Percentiles rank a stretch among this genome's conserved stretches.
Evolutionary conservation across 1,140 invertebrate genomes (phyloP).

Genomic region (Brachystomella parvula): DNA sequence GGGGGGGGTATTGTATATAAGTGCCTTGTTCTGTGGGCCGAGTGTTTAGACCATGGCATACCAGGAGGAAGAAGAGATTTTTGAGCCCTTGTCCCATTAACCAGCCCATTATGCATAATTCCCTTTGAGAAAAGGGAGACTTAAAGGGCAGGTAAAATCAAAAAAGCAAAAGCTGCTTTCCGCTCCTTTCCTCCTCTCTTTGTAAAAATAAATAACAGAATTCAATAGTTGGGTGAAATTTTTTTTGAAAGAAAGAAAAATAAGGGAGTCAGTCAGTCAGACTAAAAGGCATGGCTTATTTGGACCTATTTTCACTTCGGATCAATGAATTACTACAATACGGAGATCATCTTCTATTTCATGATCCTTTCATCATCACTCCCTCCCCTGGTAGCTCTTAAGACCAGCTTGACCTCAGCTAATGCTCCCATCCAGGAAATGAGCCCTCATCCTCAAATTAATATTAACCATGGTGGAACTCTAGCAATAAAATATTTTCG

Average conservation of each 20-base stretch:
- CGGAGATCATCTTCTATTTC: neutral
- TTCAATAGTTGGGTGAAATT: neutral
- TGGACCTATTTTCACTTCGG: conserved; percentile 1
- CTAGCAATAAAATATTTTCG: too few relatives aligned
- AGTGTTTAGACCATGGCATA: conserved; percentile 2
- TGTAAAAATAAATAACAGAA: too few relatives aligned
- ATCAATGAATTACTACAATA: conserved; percentile 7
- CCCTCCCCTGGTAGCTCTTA: neutral
- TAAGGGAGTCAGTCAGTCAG: conserved; percentile 18
- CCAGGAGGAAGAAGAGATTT: neutral
- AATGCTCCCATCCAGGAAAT: too few relatives aligned
- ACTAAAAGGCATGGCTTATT: conserved; percentile 17
- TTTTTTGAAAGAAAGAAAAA: neutral
- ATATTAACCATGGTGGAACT: too few relatives aligned
- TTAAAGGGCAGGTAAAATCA: neutral
- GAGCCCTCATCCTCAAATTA: neutral
- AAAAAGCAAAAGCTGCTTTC: neutral
- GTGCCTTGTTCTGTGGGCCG: too few relatives aligned
- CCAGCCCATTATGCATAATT: conserved; percentile 10
- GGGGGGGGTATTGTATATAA: too few relatives aligned
- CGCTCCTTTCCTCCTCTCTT: neutral
- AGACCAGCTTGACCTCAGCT: neutral
- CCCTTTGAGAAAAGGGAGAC: neutral
- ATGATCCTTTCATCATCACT: neutral
- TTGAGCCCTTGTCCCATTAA: conserved; percentile 7